Conservation (phyloP, 2,113 vertebrate genomes). For the Amphiprion percula region DNA sequence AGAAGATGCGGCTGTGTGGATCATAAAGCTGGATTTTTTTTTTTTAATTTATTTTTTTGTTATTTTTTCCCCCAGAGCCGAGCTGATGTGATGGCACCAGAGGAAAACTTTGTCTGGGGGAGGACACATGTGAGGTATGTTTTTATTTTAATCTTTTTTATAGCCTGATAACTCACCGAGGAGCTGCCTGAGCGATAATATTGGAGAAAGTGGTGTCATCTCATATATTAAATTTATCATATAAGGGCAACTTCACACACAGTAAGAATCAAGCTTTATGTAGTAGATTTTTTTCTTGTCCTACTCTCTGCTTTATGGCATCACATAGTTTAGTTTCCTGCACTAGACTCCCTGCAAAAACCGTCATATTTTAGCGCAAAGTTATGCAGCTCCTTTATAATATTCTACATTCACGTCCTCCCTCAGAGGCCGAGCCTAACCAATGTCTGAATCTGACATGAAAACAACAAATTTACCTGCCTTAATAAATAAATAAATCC, state of each 20-base stretch:
- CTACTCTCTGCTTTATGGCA: background rate
- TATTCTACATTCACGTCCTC: background rate
- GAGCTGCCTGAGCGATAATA: too few relatives aligned
- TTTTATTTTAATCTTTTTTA: slow-evolving; percentile 4
- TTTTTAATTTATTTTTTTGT: background rate
- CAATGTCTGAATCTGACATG: background rate
- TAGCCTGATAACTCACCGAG: too few relatives aligned
- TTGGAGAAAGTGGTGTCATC: too few relatives aligned
- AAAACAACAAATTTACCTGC: background rate
- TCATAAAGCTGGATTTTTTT: slow-evolving; percentile 58
- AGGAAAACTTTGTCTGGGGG: slow-evolving; percentile 33
- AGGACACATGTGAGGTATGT: slow-evolving; percentile 52
- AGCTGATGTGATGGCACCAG: slow-evolving; percentile 4
- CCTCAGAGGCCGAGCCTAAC: too few relatives aligned
- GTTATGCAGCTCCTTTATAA: too few relatives aligned
- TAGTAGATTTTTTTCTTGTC: too few relatives aligned
- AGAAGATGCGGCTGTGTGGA: slow-evolving; percentile 21
- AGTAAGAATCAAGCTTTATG: background rate
- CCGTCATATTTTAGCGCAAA: background rate
- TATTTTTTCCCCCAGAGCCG: background rate
- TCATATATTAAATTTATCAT: background rate
- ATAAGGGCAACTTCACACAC: background rate
- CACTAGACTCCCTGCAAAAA: slow-evolving; percentile 2
- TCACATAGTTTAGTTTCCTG: background rate
- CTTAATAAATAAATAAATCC: background rate